phyloP scores from a whole-genome alignment of 92 coral and sea anemone genomes.

The Epizoanthus stellaris region DNA sequence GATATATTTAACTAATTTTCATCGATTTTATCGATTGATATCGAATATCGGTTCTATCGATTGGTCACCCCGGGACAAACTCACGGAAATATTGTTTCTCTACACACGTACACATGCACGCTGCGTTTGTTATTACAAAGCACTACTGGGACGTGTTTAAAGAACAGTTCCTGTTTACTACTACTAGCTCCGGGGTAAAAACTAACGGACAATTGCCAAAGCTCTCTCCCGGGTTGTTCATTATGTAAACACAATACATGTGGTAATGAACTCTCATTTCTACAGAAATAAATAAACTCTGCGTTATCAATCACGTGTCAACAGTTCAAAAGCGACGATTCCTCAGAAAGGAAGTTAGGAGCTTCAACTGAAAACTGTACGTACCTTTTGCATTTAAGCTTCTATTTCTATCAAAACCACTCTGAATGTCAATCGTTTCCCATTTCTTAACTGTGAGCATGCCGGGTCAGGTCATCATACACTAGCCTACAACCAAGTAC shows the following conservation, averaged over 20 bases:
- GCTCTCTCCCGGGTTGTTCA: slow-evolving; percentile 2
- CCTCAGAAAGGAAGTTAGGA: neutral
- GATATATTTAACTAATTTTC: too few species aligned
- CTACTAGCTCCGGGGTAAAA: neutral
- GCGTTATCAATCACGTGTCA: neutral
- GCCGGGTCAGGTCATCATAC: too few species aligned
- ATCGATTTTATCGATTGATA: too few species aligned
- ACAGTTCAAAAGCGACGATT: neutral
- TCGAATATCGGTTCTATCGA: too few species aligned
- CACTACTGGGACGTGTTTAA: neutral
- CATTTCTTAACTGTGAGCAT: too few species aligned
- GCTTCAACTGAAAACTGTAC: neutral
- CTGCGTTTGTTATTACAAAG: neutral
- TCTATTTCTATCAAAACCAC: neutral
- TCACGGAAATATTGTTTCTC: neutral
- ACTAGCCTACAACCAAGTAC: too few species aligned
- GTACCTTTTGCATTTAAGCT: neutral
- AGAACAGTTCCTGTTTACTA: neutral
- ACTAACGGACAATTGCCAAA: neutral
- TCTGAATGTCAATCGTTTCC: too few species aligned
- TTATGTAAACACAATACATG: neutral
- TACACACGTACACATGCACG: neutral
- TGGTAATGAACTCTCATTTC: neutral
- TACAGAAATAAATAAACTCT: neutral
- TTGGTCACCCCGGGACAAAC: too few species aligned